phyloP scores from a whole-genome alignment of 2,888 invertebrate genomes.

The Leptopilina drosophilae region DNA sequence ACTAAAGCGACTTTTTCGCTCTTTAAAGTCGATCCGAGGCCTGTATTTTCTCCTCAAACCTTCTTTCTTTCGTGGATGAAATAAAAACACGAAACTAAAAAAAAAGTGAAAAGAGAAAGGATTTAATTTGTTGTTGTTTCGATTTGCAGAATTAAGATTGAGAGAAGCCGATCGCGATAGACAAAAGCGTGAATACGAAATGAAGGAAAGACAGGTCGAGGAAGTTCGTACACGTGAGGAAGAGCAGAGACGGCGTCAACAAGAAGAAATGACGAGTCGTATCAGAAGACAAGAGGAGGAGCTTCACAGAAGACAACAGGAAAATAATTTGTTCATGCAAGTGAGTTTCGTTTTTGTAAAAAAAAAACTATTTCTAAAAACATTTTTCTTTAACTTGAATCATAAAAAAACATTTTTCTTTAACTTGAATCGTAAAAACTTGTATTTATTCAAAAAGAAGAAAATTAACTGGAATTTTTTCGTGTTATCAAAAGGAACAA shows the following conservation, averaged over 20 bases:
- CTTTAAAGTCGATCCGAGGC: no score
- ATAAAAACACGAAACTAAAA: no score
- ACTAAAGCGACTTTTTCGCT: no score
- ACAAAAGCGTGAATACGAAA: constrained; percentile 90
- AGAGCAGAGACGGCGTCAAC: constrained; percentile 82
- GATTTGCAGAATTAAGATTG: constrained; percentile 83
- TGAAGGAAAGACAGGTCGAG: constrained; percentile 88
- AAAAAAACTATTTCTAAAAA: not conserved
- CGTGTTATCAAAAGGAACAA: constrained; percentile 68
- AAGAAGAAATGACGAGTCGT: constrained; percentile 87
- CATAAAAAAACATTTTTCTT: no score
- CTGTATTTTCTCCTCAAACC: no score
- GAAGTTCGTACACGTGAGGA: constrained; percentile 87
- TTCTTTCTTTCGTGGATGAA: no score
- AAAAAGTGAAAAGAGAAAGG: not conserved
- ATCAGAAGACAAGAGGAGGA: constrained; percentile 91
- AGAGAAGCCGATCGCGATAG: constrained; percentile 92
- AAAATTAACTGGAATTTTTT: constrained; percentile 20
- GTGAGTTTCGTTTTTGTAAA: constrained; percentile 71
- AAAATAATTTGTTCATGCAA: constrained; percentile 92
- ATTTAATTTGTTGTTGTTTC: not conserved
- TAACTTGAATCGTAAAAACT: no score
- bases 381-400: no score
- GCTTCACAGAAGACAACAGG: constrained; percentile 89
- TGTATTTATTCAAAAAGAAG: no score